A percentile compares a stretch with the other conserved stretches of the same genome.
These are phyloP conservation scores for Anolis sagrei DNA, from an alignment of 2,113 vertebrate genomes.

Conservation along the genomic window DNA sequence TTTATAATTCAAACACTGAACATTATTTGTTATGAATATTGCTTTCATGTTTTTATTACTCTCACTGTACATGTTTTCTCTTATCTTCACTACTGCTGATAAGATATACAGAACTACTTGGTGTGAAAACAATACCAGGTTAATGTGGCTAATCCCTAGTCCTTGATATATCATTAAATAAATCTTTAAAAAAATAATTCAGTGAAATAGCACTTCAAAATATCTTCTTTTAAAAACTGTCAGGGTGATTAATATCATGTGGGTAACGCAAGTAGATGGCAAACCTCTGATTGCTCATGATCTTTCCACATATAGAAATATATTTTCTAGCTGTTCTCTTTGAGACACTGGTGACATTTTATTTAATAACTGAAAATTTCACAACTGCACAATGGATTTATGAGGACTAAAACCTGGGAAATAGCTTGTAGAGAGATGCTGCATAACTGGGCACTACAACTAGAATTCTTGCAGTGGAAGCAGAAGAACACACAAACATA, in stretches of 20 bases:
- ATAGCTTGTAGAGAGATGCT: conserved; percentile 40
- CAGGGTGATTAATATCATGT: conserved; percentile 68
- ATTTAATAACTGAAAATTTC: conserved; percentile 66
- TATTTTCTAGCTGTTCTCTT: conserved; percentile 68
- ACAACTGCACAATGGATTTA: conserved; percentile 60
- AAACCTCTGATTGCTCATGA: conserved; percentile 59
- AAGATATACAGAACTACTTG: conserved; percentile 73
- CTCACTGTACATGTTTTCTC: conserved; percentile 66
- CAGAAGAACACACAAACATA: background rate
- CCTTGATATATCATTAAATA: conserved; percentile 70
- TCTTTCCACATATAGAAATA: conserved; percentile 57
- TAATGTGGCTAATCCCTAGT: conserved; percentile 73
- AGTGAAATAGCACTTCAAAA: conserved; percentile 68
- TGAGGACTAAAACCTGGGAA: conserved; percentile 56
- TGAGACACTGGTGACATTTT: conserved; percentile 57
- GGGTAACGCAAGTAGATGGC: conserved; percentile 70
- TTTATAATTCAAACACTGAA: conserved; percentile 49
- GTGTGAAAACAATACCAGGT: conserved; percentile 74
- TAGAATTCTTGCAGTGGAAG: background rate
- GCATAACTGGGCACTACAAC: background rate
- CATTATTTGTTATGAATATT: conserved; percentile 45
- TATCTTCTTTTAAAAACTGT: conserved; percentile 67
- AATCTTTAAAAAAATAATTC: conserved; percentile 58
- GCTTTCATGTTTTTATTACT: conserved; percentile 53
- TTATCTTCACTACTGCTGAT: conserved; percentile 68